Conservation (phyloP, 2,797 vertebrate genomes). For the Linurgus olivaceus region DNA sequence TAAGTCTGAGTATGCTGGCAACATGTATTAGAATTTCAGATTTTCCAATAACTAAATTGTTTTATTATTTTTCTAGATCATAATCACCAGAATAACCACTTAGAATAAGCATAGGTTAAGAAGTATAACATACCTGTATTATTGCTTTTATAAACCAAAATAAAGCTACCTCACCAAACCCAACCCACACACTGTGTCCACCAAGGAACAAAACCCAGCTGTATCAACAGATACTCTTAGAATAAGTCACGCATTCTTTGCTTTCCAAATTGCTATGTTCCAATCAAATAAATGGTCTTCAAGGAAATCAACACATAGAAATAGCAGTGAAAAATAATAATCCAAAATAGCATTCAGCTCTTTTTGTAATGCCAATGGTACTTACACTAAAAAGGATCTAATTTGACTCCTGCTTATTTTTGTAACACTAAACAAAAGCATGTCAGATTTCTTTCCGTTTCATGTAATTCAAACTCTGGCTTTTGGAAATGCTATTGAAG, state of each 20-base stretch:
- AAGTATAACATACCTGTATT: neutral
- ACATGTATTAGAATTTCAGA: neutral
- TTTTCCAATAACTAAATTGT: neutral
- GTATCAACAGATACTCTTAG: neutral
- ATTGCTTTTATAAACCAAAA: neutral
- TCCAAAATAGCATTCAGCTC: neutral
- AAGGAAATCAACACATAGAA: neutral
- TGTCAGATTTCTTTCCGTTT: neutral
- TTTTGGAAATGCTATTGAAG: neutral
- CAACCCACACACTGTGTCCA: rapidly evolving
- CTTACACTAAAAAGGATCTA: neutral
- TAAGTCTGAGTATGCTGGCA: neutral
- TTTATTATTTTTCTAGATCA: neutral
- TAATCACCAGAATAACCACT: neutral
- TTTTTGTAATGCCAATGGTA: neutral
- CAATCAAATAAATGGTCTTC: neutral
- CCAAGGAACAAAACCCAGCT: neutral
- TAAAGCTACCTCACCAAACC: neutral
- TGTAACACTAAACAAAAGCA: neutral
- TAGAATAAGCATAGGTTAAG: neutral
- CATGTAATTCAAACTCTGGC: neutral
- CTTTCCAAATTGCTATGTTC: neutral
- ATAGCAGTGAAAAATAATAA: neutral
- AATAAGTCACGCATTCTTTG: neutral
- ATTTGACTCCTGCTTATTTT: neutral